Conservation (phyloP, 2,888 invertebrate species). For the Thecocarcelia acutangulata region DNA sequence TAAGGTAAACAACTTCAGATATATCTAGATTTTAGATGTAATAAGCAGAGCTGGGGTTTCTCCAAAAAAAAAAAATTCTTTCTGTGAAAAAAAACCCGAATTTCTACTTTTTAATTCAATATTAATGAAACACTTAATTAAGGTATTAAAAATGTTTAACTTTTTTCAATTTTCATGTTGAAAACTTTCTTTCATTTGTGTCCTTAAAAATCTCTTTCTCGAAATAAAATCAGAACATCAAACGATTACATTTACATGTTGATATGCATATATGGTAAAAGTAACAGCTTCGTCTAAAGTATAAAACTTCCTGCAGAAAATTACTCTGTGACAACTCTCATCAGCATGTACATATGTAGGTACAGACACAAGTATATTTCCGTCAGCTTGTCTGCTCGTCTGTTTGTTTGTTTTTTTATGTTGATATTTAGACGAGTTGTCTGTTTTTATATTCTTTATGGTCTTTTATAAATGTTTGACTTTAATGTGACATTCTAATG, state of each 20-base stretch:
- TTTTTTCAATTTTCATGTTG: no score
- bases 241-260: not conserved
- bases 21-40: no score
- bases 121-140: no score
- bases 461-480: slow-evolving; percentile 55
- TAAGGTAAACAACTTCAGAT: no score
- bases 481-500: slow-evolving; percentile 64
- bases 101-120: no score
- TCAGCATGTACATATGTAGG: not conserved
- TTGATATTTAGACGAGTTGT: slow-evolving; percentile 13
- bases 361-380: not conserved
- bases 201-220: no score
- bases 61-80: no score
- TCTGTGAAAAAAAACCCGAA: no score
- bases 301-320: slow-evolving; percentile 21
- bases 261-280: not conserved
- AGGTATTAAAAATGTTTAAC: no score
- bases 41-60: no score
- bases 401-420: slow-evolving; percentile 9
- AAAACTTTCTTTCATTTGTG: no score
- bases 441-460: slow-evolving; percentile 37
- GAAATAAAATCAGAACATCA: not conserved
- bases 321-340: slow-evolving; percentile 11
- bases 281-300: slow-evolving; percentile 25
- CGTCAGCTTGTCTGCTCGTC: not conserved